Percentiles rank a stretch among this genome's conserved stretches.
Conservation (phyloP, 2,888 invertebrate species). For the Dasypolia templi region DNA sequence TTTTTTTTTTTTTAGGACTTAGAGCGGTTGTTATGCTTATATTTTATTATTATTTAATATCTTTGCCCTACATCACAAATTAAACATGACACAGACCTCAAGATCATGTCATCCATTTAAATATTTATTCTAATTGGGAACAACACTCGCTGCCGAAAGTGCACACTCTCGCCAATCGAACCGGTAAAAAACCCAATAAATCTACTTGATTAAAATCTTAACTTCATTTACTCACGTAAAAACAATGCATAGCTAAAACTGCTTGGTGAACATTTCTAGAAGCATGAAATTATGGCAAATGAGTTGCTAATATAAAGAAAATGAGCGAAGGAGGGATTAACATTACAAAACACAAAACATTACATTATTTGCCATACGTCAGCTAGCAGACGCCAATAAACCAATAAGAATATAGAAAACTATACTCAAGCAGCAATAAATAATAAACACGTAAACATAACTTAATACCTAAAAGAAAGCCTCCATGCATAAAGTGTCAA, state of each 20-base stretch:
- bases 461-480: too few species aligned
- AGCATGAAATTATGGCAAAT: neutral
- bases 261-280: neutral
- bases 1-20: neutral
- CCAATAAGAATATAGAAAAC: too few species aligned
- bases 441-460: too few species aligned
- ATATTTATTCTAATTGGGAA: neutral
- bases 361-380: too few species aligned
- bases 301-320: too few species aligned
- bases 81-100: neutral
- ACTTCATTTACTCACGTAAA: neutral
- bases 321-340: too few species aligned
- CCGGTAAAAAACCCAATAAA: neutral
- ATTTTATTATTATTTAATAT: neutral
- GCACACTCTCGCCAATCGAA: neutral
- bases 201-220: neutral
- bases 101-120: neutral
- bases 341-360: too few species aligned
- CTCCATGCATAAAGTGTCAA: too few species aligned
- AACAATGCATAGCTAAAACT: neutral
- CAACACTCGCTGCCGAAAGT: neutral
- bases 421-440: too few species aligned
- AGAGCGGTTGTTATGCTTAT: neutral
- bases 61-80: neutral
- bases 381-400: too few species aligned